Base-by-base conservation (phyloP, 2,797 vertebrate genomes). In the Parauchenoglanis ngamensis region DNA sequence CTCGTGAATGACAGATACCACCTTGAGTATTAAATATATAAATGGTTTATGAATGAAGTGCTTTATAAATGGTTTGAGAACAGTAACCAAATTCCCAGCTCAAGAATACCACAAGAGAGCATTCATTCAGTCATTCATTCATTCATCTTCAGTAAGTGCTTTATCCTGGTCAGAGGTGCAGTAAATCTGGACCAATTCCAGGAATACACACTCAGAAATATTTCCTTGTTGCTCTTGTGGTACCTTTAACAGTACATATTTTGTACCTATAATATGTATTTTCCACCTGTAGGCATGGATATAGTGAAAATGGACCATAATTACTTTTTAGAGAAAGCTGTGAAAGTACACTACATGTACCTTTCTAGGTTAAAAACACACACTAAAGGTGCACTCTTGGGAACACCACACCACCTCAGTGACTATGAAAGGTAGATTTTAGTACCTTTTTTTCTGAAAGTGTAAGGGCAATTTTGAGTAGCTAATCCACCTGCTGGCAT, bases 31-130 rank as follows among this genome's bases (percentile, higher is more conserved):
- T 11, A 21, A 57, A 57, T 78, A n/a, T n/a, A n/a, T n/a, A n/a
- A n/a, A n/a, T n/a, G n/a, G n/a, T n/a, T n/a, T n/a, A n/a, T n/a
- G n/a, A n/a, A n/a, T n/a, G n/a, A n/a, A n/a, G 28, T 56, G 17
- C 46, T 78, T 57, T 57, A 78, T 31, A 31, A 78, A 57, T 79
- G 12, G n/a, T 67, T 28, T 76, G 72, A 76, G 46, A 79, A 78
- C 75, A 67, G 23, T 52, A 76, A n/a, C 46, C 52, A 46, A 76
- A 13, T 23, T 80, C 78, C 12, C 23, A 61, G 57, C 61, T 61
- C 35, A 63, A 61, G 23, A 80, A 40, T 63, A 46, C 23, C 23
- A 28, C 35, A 63, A 81, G 25, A 77, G n/a, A n/a, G 31, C n/a
- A 40, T 54, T 54, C 49, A 59, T 59, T 77, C 25, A 28, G 7